A percentile compares a stretch with the other conserved stretches of the same genome.
phyloP scores from a whole-genome alignment of 2,797 vertebrate genomes.

The Bradypus variegatus region DNA sequence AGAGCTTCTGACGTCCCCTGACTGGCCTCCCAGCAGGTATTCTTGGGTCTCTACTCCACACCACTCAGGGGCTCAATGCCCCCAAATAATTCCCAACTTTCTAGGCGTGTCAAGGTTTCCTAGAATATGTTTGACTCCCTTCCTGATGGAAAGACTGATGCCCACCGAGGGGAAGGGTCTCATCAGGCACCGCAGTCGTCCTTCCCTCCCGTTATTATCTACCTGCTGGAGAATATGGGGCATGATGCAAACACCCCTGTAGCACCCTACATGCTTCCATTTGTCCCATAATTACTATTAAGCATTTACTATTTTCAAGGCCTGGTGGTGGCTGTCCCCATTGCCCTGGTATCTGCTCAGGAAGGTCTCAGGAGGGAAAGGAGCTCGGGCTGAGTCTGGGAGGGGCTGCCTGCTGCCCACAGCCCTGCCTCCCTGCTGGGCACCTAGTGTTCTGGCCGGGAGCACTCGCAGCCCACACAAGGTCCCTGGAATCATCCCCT shows the following conservation, averaged over 20 bases:
- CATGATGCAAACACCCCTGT: background rate
- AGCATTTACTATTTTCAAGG: background rate
- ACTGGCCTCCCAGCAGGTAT: too few species aligned
- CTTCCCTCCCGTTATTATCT: background rate
- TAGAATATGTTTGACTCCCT: background rate
- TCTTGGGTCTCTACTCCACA: too few species aligned
- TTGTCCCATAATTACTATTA: background rate
- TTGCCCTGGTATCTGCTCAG: too few species aligned
- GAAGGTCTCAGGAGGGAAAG: background rate
- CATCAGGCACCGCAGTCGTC: too few species aligned
- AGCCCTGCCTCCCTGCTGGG: too few species aligned
- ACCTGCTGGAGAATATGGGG: background rate
- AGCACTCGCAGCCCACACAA: too few species aligned
- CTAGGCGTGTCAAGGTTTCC: background rate
- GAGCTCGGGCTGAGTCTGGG: too few species aligned
- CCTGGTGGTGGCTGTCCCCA: background rate
- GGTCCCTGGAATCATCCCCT: background rate
- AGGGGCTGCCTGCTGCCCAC: too few species aligned
- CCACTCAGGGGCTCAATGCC: too few species aligned
- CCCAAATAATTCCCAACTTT: background rate
- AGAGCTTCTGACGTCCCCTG: background rate
- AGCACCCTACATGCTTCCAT: background rate
- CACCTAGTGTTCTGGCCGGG: too few species aligned
- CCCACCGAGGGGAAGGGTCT: background rate
- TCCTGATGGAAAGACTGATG: background rate